Evolutionary conservation across 1,140 invertebrate species (phyloP), one percentile per base, ranked within the genome.

Genomic region (Heliconius nattereri): DNA sequence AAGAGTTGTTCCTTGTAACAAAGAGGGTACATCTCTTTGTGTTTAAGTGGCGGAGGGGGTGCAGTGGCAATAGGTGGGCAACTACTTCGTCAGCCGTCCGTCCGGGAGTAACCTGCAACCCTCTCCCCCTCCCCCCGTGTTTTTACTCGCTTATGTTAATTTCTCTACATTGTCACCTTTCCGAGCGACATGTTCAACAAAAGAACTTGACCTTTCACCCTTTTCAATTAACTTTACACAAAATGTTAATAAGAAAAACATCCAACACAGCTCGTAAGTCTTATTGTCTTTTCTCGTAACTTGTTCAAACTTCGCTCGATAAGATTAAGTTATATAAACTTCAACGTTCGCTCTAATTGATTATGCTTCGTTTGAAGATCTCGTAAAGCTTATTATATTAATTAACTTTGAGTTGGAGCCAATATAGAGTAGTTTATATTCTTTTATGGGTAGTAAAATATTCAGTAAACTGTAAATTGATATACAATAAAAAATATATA

Each of bases 21-120:
- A 92, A 94, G 91, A 91, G 90, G 87, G 89, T 90, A 91, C 85
- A 91, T 91, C 87, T 92, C 92, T 94, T 93, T 94, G 91, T 94
- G 91, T 88, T 91, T 91, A 92, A 94, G 90, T 93, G 91, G 88
- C 87, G 81, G 78, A 80, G 81, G 81, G 81, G 77, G 83, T 83
- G 85, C 76, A 85, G 86, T 76, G 85, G 85, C 85, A 88, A 88
- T 90, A 66, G 82, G 66, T 60, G 74, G 79, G 79, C 77, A 92
- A 90, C 87, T 91, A 90, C 87, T 91, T 83, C 85, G 86, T 90
- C 89, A 86, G 85, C 84, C 84, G 86, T 90, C 89, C 86, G 85
- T 87, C 85, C 86, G 89, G 89, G 90, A 89, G 89, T 87, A 92
- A 91, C 91, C 91, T 89, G 86, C 81, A 8, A 71, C 45, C n/a